A percentile compares a stretch with the other conserved stretches of the same genome.
These are phyloP conservation scores for Drosophila kohkoa DNA, from an alignment of 1,140 invertebrate species.

Conservation along the genomic window DNA sequence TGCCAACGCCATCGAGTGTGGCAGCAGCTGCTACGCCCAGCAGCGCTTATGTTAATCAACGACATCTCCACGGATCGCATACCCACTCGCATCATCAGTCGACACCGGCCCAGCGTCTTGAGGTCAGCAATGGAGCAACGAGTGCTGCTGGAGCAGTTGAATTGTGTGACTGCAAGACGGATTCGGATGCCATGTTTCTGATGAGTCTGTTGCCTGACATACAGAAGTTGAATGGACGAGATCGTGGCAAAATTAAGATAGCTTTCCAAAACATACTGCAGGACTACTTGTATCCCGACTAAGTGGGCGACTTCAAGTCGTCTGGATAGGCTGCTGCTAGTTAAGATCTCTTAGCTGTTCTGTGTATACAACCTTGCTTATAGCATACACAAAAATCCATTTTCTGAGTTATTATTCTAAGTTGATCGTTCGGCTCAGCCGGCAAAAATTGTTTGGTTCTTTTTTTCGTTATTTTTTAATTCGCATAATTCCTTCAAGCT, in stretches of 20 bases:
- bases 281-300: slow-evolving; percentile 82
- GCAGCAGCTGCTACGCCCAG: slow-evolving; percentile 24
- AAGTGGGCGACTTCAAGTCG: slow-evolving; percentile 47
- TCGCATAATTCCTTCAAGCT: slow-evolving; percentile 37
- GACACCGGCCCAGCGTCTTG: slow-evolving; percentile 40
- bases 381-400: slow-evolving; percentile 32
- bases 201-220: slow-evolving; percentile 83
- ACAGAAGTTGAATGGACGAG: slow-evolving; percentile 79
- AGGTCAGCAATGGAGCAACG: slow-evolving; percentile 47
- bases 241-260: slow-evolving; percentile 83
- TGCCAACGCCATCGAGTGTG: slow-evolving; percentile 43
- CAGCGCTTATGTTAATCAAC: slow-evolving; percentile 45
- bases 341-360: slow-evolving; percentile 44
- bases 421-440: slow-evolving; percentile 52
- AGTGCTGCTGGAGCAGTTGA: slow-evolving; percentile 47
- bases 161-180: slow-evolving; percentile 82
- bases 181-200: slow-evolving; percentile 83
- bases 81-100: slow-evolving; percentile 53
- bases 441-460: slow-evolving; percentile 14
- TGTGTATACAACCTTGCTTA: slow-evolving; percentile 66
- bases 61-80: slow-evolving; percentile 46
- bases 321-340: slow-evolving; percentile 13
- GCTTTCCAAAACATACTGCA: slow-evolving; percentile 83
- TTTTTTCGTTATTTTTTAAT: slow-evolving; percentile 4
- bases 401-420: slow-evolving; percentile 18